Percentiles rank a stretch among this genome's conserved stretches.
Evolutionary conservation across 2,113 vertebrate species (phyloP).

Genomic region (Gambusia holbrooki): DNA sequence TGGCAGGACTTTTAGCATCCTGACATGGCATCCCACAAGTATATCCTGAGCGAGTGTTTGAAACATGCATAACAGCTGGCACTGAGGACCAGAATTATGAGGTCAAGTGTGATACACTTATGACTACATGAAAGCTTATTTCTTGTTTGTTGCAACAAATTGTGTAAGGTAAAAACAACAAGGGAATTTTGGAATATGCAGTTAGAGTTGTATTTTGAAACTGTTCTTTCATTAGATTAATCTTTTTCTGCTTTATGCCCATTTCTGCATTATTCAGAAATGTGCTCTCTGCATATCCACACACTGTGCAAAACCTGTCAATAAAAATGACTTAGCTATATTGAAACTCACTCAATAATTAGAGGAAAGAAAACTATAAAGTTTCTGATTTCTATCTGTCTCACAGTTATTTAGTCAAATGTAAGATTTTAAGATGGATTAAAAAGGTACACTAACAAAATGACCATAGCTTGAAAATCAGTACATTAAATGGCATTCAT

Average conservation of each 20-base stretch:
- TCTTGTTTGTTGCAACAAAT: no score
- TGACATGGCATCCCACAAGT: no score
- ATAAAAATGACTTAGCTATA: conserved; percentile 39
- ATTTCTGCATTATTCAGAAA: no score
- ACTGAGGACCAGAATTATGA: no score
- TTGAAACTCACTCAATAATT: conserved; percentile 55
- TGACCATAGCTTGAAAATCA: not conserved
- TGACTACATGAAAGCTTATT: no score
- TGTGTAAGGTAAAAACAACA: no score
- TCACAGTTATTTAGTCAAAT: conserved; percentile 36
- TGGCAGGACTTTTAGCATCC: not conserved
- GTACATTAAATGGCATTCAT: not conserved
- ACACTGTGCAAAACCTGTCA: conserved; percentile 39
- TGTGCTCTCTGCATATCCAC: no score
- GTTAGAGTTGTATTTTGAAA: no score
- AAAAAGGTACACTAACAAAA: conserved; percentile 28
- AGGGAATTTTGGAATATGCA: no score
- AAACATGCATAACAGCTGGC: not conserved
- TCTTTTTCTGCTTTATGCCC: no score
- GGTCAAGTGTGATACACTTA: no score
- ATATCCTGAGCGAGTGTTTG: not conserved
- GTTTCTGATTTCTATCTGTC: conserved; percentile 2
- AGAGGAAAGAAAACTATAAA: conserved; percentile 36
- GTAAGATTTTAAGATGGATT: conserved; percentile 27
- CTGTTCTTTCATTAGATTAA: no score